Conservation (phyloP, 2,888 invertebrate species). For the Patella ulyssiponensis region DNA sequence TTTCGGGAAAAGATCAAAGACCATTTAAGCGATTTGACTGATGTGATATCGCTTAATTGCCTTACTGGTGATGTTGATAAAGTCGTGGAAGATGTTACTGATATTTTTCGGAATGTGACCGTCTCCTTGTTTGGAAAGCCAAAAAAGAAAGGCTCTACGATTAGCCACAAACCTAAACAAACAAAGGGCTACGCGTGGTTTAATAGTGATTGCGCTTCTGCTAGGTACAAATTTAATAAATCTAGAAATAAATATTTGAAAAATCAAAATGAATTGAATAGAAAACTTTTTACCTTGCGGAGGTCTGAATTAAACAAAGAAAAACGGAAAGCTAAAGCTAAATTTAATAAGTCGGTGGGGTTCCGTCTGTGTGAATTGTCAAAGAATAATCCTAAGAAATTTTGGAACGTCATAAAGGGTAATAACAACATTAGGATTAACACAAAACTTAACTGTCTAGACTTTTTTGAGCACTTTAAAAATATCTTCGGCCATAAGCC, state of each 20-base stretch:
- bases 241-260: no score
- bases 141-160: no score
- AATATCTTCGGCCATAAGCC: background rate
- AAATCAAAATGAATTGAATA: no score
- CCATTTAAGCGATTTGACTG: background rate
- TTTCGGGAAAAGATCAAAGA: background rate
- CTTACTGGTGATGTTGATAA: constrained; percentile 1
- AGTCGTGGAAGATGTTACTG: background rate
- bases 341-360: background rate
- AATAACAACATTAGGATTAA: background rate
- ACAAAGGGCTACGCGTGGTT: no score
- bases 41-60: background rate
- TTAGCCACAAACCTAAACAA: no score
- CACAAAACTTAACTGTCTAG: background rate
- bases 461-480: background rate
- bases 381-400: constrained; percentile 1
- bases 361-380: background rate
- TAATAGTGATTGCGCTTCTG: no score
- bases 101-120: background rate
- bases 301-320: background rate
- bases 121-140: background rate
- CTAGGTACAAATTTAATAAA: no score
- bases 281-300: background rate
- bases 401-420: background rate
- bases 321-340: background rate